Conservation (phyloP, 35 echinoderm and acorn worm species). For the Lytechinus variegatus region DNA sequence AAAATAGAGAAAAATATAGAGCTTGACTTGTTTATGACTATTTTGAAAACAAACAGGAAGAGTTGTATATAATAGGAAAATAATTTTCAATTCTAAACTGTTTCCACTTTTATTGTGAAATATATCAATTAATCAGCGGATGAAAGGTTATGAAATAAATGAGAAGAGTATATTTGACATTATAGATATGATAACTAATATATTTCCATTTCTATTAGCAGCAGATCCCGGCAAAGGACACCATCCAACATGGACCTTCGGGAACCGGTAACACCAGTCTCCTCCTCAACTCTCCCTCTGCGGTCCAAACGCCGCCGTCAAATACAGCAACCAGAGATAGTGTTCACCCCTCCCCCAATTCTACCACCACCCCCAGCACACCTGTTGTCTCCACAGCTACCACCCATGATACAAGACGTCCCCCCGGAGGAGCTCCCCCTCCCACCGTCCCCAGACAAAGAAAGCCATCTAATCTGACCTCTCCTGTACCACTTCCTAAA, state of each 20-base stretch:
- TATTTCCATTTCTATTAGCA: neutral
- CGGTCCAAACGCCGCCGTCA: neutral
- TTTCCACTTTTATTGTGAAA: neutral
- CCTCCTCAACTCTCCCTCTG: neutral
- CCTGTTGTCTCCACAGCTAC: neutral
- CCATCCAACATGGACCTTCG: neutral
- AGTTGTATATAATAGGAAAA: neutral
- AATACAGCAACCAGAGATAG: neutral
- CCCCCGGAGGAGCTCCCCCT: neutral
- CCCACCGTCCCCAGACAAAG: neutral
- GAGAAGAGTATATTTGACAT: neutral
- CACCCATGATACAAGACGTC: neutral
- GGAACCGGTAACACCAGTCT: neutral
- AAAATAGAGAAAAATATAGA: neutral
- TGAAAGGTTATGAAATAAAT: neutral
- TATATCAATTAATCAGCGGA: neutral
- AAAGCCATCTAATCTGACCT: slow-evolving; percentile 1
- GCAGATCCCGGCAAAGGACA: neutral
- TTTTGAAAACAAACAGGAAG: neutral
- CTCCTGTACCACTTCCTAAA: neutral
- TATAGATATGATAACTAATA: neutral
- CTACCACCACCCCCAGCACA: neutral
- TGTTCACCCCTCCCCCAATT: neutral
- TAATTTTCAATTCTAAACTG: neutral
- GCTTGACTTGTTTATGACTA: neutral